phyloP scores from a whole-genome alignment of 1,140 invertebrate genomes.

The Apis laboriosa region DNA sequence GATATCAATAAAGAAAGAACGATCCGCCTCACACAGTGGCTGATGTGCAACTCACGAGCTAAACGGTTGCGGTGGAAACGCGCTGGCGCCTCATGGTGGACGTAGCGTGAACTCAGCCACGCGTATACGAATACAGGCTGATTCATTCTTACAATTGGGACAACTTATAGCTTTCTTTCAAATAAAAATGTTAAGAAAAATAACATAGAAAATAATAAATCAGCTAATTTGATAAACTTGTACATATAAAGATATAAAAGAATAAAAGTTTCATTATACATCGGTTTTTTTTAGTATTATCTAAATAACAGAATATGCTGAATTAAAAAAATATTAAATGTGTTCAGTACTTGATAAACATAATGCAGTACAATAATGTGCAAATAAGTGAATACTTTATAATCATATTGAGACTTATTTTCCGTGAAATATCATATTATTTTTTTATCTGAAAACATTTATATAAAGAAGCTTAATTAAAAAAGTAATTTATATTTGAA shows the following conservation, averaged over 20 bases:
- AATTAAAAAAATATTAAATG: background rate
- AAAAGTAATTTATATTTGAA: background rate
- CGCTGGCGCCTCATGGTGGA: constrained; percentile 53
- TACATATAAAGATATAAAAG: background rate
- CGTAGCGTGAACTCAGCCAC: constrained; percentile 23
- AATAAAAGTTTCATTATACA: background rate
- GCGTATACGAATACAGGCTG: constrained; percentile 24
- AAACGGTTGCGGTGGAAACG: constrained; percentile 19
- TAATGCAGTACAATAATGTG: background rate
- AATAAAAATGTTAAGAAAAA: background rate
- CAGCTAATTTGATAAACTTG: no score
- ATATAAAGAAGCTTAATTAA: background rate
- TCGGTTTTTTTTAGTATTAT: background rate
- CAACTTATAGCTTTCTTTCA: background rate
- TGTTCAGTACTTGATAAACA: background rate
- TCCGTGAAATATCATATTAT: background rate
- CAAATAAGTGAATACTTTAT: background rate
- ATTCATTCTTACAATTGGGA: constrained; percentile 1
- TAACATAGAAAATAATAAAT: background rate
- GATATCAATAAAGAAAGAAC: background rate
- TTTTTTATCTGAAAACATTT: background rate
- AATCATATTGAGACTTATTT: background rate
- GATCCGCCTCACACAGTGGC: background rate
- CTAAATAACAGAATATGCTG: background rate
- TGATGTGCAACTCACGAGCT: constrained; percentile 36